Base-by-base conservation (phyloP, 2,113 vertebrate genomes). In the Anthoscopus minutus region DNA sequence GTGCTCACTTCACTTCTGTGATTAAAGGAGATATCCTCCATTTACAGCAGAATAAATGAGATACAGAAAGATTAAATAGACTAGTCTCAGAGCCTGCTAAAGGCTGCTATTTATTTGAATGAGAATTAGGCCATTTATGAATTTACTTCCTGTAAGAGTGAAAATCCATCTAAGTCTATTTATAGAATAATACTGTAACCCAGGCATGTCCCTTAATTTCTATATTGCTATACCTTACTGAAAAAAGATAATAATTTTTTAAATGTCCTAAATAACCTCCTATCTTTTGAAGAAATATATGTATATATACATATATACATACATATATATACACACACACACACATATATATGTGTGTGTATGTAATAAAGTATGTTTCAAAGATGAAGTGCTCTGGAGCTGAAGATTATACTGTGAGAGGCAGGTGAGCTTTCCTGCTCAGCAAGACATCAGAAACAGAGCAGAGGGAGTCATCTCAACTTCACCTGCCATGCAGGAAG, bases 211-310 rank as follows among this genome's bases (percentile, higher is more conserved):
- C 6, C 9, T 85, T 80, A 51, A 88, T 82, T 86, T 82, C 13
- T 70, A 4, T n/a, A 37, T 38, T 58, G 6, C 6, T 58, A 27
- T 35, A 42, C 2, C 33, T 93, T 45, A 38, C 15, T 57, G 20
- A 13, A 44, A n/a, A 72, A 86, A 58, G 31, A 6, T 3, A 13
- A 2, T 8, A 15, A 6, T 4, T 31, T 61, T 69, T 58, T 31
- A 42, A 83, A 65, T 31, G 11, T 0, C 3, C 3, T 37, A 53
- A 86, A 67, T 25, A 3, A 0, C 3, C 1, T 61, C 6, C 2
- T 54, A 16, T 28, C 7, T 80, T 51, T 25, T 12, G 30, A 82
- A 50, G 22, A 45, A 18, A 56, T 25, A 35, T 21, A 25, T 7
- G 37, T 16, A 38, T 19, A 24, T 30, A 8, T 23, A 30, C 23